These are phyloP conservation scores for Heliopora coerulea DNA, from an alignment of 92 coral and sea anemone genomes.

Conservation along the genomic window DNA sequence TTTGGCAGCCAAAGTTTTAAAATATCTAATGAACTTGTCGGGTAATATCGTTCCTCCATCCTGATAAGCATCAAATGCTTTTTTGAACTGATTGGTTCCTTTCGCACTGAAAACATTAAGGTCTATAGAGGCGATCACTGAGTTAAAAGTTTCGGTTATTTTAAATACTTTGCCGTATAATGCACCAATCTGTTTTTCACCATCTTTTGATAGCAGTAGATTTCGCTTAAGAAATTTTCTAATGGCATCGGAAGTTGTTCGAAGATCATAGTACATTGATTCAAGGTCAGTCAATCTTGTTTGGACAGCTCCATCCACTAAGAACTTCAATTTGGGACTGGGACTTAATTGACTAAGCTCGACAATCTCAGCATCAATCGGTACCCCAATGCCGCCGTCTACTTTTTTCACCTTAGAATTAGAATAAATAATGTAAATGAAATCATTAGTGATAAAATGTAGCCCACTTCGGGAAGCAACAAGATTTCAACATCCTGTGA, in stretches of 20 bases:
- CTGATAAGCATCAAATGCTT: slow-evolving; percentile 13
- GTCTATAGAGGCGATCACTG: background rate
- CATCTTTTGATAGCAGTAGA: background rate
- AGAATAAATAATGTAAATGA: background rate
- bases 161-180: background rate
- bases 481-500: background rate
- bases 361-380: slow-evolving; percentile 1
- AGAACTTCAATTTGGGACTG: background rate
- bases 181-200: background rate
- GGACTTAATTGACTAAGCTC: background rate
- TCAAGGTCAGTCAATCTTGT: background rate
- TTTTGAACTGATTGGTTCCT: background rate
- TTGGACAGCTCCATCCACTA: background rate
- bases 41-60: background rate
- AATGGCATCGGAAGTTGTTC: background rate
- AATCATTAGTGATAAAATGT: background rate
- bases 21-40: slow-evolving; percentile 2
- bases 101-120: background rate
- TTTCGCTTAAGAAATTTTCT: background rate
- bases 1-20: background rate
- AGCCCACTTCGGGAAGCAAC: background rate
- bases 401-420: background rate
- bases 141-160: background rate
- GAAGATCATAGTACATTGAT: background rate
- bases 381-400: slow-evolving; percentile 13